These are phyloP conservation scores for Dromaius novaehollandiae DNA, from an alignment of 2,113 vertebrate genomes.

Conservation along the genomic window DNA sequence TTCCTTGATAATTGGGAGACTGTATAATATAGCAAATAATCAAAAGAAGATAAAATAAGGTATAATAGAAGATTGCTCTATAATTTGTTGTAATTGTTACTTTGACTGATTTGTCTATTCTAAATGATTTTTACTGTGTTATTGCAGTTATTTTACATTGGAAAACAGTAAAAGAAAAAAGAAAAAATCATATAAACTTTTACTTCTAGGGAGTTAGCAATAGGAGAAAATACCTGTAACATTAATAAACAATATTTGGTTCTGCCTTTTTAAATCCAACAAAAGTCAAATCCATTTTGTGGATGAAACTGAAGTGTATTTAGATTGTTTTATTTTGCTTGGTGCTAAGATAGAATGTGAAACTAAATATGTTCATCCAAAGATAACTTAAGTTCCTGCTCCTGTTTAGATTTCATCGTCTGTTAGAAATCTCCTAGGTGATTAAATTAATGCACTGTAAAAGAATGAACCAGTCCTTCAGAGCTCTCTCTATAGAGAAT, in stretches of 20 bases:
- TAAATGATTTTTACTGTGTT: neutral
- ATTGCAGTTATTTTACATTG: neutral
- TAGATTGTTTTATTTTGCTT: slow-evolving; percentile 63
- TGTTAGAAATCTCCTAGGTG: slow-evolving; percentile 68
- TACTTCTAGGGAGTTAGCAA: neutral
- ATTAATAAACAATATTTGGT: slow-evolving; percentile 15
- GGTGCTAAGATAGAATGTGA: slow-evolving; percentile 57
- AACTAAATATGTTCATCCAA: slow-evolving; percentile 59
- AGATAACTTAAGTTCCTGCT: slow-evolving; percentile 67
- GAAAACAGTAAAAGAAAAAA: neutral
- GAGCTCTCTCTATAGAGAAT: slow-evolving; percentile 49
- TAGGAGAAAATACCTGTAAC: neutral
- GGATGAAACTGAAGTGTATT: slow-evolving; percentile 55
- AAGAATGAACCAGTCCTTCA: slow-evolving; percentile 55
- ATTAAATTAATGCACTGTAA: slow-evolving; percentile 73
- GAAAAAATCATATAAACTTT: neutral
- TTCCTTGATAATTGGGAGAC: neutral
- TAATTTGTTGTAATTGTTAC: slow-evolving; percentile 20
- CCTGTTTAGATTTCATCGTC: slow-evolving; percentile 59
- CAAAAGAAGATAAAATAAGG: neutral
- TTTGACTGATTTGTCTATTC: neutral
- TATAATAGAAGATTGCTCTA: neutral
- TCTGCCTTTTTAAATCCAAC: slow-evolving; percentile 64
- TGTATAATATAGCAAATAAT: neutral
- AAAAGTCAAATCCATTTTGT: slow-evolving; percentile 64